These are phyloP conservation scores for Pecten maximus DNA, from an alignment of 2,888 invertebrate species.

Conservation along the genomic window DNA sequence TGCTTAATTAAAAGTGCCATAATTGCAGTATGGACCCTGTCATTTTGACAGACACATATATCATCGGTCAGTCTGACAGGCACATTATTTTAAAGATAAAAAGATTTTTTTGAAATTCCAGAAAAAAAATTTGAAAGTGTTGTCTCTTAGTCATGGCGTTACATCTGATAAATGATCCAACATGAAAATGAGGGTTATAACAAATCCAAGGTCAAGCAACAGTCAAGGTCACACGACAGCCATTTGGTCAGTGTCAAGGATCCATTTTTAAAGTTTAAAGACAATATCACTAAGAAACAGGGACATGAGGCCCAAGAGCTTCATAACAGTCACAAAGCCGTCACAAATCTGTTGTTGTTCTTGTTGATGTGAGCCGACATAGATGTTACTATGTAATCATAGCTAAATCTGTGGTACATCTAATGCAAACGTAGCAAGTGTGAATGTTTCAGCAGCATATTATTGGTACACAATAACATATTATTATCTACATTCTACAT, in stretches of 20 bases:
- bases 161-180: neutral
- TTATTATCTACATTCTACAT: too few relatives aligned
- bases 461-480: too few relatives aligned
- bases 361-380: too few relatives aligned
- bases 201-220: neutral
- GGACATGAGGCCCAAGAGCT: too few relatives aligned
- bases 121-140: neutral
- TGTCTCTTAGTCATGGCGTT: neutral
- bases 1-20: slow-evolving; percentile 25
- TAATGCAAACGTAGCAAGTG: too few relatives aligned
- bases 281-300: too few relatives aligned
- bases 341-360: too few relatives aligned
- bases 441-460: too few relatives aligned
- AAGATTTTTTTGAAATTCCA: slow-evolving; percentile 7
- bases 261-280: too few relatives aligned
- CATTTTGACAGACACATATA: neutral
- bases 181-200: neutral
- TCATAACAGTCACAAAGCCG: too few relatives aligned
- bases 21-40: neutral
- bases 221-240: neutral
- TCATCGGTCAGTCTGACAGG: neutral
- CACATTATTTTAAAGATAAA: neutral
- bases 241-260: neutral
- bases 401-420: too few relatives aligned
- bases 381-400: too few relatives aligned